These are phyloP conservation scores for Caracal caracal DNA, from an alignment of 2,113 vertebrate genomes.

Conservation along the genomic window DNA sequence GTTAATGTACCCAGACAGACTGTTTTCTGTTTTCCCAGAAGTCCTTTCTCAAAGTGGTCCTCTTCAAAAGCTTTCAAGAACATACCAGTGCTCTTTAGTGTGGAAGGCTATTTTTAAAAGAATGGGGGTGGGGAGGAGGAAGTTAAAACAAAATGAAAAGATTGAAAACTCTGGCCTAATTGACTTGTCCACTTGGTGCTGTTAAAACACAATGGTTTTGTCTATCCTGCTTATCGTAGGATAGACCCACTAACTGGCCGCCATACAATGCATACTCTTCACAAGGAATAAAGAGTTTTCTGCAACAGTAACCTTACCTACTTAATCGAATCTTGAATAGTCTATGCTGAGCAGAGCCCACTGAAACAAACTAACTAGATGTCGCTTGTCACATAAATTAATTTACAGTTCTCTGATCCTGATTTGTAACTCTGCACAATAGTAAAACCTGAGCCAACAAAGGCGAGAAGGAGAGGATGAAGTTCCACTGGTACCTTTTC, in stretches of 20 bases:
- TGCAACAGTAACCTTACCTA: background rate
- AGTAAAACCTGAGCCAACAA: slow-evolving; percentile 41
- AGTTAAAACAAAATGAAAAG: slow-evolving; percentile 51
- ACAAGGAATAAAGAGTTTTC: slow-evolving; percentile 1
- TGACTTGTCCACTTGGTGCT: slow-evolving; percentile 24
- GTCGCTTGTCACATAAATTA: background rate
- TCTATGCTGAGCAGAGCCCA: background rate
- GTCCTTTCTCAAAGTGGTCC: slow-evolving; percentile 45
- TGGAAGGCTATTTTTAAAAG: slow-evolving; percentile 58
- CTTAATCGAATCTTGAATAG: background rate
- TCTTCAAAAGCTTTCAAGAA: slow-evolving; percentile 60
- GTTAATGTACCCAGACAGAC: slow-evolving; percentile 10
- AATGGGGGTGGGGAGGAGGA: background rate
- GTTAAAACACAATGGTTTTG: slow-evolving; percentile 35
- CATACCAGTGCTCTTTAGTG: slow-evolving; percentile 37
- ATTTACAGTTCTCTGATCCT: background rate
- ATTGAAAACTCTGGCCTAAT: slow-evolving; percentile 46
- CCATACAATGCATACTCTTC: background rate
- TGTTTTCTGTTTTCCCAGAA: slow-evolving; percentile 39
- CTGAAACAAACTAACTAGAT: background rate
- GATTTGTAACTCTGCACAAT: background rate
- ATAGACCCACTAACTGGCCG: background rate
- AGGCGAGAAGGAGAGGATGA: slow-evolving; percentile 28
- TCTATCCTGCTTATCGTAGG: background rate
- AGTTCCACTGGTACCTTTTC: slow-evolving; percentile 67